Conservation (phyloP, 1,140 invertebrate genomes). For the Tetramorium simillimum region DNA sequence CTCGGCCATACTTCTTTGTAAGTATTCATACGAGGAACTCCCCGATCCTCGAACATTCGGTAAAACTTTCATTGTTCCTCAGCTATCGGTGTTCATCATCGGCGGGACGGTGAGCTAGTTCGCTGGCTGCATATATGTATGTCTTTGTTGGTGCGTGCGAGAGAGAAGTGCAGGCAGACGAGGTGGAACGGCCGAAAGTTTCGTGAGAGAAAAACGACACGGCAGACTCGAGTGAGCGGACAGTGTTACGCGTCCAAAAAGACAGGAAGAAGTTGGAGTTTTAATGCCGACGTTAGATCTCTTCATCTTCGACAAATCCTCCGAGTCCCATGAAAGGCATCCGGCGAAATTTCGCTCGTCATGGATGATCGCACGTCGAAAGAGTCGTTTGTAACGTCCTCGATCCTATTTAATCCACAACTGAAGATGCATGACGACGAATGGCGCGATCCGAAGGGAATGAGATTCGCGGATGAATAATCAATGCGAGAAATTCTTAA, state of each 20-base stretch:
- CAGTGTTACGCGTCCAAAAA: constrained; percentile 65
- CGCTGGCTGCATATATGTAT: constrained; percentile 41
- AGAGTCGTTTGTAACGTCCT: constrained; percentile 30
- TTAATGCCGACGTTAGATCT: constrained; percentile 68
- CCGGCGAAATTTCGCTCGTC: constrained; percentile 24
- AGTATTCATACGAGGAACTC: constrained; percentile 24
- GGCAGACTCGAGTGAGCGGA: constrained; percentile 12
- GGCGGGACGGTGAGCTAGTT: not conserved
- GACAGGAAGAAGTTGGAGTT: constrained; percentile 66
- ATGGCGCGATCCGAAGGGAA: not conserved
- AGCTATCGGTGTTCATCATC: constrained; percentile 65
- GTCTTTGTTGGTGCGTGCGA: not conserved
- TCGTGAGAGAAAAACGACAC: constrained; percentile 63
- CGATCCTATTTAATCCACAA: constrained; percentile 12
- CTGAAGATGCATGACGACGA: constrained; percentile 16
- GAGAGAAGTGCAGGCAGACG: not conserved
- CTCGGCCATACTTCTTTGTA: constrained; percentile 43
- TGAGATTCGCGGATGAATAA: constrained; percentile 22
- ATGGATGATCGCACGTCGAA: constrained; percentile 29
- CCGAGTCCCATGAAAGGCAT: not conserved
- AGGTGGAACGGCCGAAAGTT: constrained; percentile 55
- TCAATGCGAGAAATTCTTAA: not conserved
- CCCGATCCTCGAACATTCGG: constrained; percentile 63
- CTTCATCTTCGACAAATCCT: constrained; percentile 67
- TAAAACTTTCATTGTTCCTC: constrained; percentile 69